phyloP scores from a whole-genome alignment of 1,140 invertebrate species.

The Neodiprion pinetum region DNA sequence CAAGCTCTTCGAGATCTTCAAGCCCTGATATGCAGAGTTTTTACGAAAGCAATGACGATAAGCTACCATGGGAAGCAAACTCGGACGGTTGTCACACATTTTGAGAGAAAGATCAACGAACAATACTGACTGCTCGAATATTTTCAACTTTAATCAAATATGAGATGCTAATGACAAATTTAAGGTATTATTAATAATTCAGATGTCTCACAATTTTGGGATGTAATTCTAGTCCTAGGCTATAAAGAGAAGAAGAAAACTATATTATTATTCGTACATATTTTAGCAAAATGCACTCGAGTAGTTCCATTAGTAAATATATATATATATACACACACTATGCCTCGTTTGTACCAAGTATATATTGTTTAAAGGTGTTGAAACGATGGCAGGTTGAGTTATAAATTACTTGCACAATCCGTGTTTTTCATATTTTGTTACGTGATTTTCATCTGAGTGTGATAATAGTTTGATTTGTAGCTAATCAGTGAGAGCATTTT shows the following conservation, averaged over 20 bases:
- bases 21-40: slow-evolving; percentile 34
- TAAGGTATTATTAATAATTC: neutral
- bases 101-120: neutral
- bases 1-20: slow-evolving; percentile 40
- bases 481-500: neutral
- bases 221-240: no score
- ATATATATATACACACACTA: slow-evolving; percentile 31
- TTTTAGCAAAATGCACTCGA: no score
- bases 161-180: neutral
- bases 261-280: no score
- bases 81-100: neutral
- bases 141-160: no score
- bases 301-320: slow-evolving; percentile 13
- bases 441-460: neutral
- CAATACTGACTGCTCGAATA: no score
- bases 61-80: slow-evolving; percentile 23
- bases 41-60: slow-evolving; percentile 17
- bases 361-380: neutral
- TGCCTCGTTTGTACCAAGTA: neutral
- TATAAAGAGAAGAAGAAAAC: no score
- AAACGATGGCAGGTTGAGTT: neutral
- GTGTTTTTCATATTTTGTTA: no score
- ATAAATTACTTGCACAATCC: neutral
- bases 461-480: neutral
- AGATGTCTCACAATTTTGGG: neutral